A percentile compares a stretch with the other conserved stretches of the same genome.
phyloP scores from a whole-genome alignment of 2,888 invertebrate genomes.

The Athetis lepigone region DNA sequence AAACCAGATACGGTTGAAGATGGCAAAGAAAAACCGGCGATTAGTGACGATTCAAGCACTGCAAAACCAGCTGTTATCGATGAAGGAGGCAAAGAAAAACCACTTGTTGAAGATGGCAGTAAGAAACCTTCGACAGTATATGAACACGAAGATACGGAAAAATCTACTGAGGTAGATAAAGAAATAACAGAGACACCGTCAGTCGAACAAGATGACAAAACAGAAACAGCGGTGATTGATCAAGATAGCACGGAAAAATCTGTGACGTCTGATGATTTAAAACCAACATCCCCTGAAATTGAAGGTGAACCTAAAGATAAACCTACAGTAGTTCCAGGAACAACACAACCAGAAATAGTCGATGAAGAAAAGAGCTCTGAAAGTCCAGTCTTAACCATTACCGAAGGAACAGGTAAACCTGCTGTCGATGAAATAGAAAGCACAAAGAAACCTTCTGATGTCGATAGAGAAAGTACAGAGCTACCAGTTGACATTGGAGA shows the following conservation, averaged over 20 bases:
- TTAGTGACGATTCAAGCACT: constrained; percentile 8
- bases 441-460: constrained; percentile 9
- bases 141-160: constrained; percentile 18
- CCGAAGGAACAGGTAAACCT: constrained; percentile 21
- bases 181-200: constrained; percentile 26
- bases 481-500: constrained; percentile 19
- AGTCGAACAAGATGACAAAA: constrained; percentile 9
- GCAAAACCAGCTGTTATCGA: constrained; percentile 11
- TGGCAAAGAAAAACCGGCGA: constrained; percentile 11
- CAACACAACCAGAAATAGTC: constrained; percentile 12
- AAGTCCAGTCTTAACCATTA: constrained; percentile 8
- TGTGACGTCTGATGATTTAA: constrained; percentile 2
- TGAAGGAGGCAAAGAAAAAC: constrained; percentile 10
- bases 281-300: constrained; percentile 11
- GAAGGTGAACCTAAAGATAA: constrained; percentile 15
- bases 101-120: not conserved
- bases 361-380: constrained; percentile 26
- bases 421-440: constrained; percentile 14
- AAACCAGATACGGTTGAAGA: constrained; percentile 12
- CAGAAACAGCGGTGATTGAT: not conserved
- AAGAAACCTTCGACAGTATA: constrained; percentile 17
- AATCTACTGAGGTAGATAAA: constrained; percentile 10
- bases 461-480: constrained; percentile 22
- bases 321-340: constrained; percentile 4
- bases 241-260: constrained; percentile 33